These are phyloP conservation scores for Oscarella lobularis DNA, from an alignment of 37 sponge, comb jelly and placozoan genomes.

Conservation along the genomic window DNA sequence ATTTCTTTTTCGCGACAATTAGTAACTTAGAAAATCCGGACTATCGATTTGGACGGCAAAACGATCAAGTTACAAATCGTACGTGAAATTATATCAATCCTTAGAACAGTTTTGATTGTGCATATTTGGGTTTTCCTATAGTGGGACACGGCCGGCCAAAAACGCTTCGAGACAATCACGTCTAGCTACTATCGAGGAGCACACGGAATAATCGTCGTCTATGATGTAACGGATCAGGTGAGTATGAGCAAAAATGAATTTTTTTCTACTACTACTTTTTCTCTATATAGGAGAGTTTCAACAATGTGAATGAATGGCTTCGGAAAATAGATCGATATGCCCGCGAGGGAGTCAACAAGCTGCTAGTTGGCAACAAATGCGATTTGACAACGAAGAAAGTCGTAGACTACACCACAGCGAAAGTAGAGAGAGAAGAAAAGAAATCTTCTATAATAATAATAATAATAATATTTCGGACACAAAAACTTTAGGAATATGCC, in stretches of 20 bases:
- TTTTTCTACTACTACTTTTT: no score
- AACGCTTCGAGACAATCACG: background rate
- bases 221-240: slow-evolving; percentile 9
- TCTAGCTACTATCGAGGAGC: slow-evolving; percentile 3
- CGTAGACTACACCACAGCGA: slow-evolving; percentile 22
- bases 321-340: slow-evolving; percentile 17
- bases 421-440: no score
- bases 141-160: slow-evolving; percentile 1
- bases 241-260: no score
- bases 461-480: no score
- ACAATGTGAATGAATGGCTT: slow-evolving; percentile 20
- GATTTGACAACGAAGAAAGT: slow-evolving; percentile 19
- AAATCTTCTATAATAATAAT: no score
- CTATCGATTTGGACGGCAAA: slow-evolving; percentile 92
- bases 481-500: slow-evolving; percentile 29
- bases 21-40: slow-evolving; percentile 76
- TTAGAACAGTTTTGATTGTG: background rate
- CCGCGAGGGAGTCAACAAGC: slow-evolving; percentile 10
- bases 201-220: slow-evolving; percentile 9
- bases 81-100: no score
- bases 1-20: background rate
- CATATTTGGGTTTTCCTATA: background rate
- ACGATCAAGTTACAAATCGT: slow-evolving; percentile 95
- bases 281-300: slow-evolving; percentile 6
- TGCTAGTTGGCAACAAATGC: slow-evolving; percentile 18